Evolutionary conservation across 2,888 invertebrate species (phyloP).

Genomic region (Drosophila robusta): DNA sequence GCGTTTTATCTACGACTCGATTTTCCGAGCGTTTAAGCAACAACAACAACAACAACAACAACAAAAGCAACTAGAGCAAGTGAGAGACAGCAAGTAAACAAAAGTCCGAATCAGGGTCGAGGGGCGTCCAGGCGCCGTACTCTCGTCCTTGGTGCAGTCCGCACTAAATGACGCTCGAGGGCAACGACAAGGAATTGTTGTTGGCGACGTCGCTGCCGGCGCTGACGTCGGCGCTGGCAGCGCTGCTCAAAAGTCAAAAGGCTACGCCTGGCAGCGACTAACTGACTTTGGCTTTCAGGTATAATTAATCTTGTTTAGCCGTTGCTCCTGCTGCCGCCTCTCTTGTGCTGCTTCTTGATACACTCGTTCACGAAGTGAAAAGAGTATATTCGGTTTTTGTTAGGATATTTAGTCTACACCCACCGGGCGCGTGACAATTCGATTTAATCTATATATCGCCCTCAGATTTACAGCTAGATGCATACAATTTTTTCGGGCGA

Average conservation of each 20-base stretch:
- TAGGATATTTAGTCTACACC: too few relatives aligned
- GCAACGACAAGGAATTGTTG: conserved; percentile 69
- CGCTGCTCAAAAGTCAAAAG: conserved; percentile 71
- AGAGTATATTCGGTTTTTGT: too few relatives aligned
- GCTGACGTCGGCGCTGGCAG: conserved; percentile 8
- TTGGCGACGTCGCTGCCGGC: conserved; percentile 14
- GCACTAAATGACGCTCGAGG: conserved; percentile 72
- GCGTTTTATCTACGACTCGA: conserved; percentile 73
- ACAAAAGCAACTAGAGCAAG: conserved; percentile 11
- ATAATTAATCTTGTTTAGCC: conserved; percentile 84
- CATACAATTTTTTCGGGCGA: too few relatives aligned
- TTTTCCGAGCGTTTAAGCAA: conserved; percentile 75
- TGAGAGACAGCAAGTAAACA: conserved; percentile 58
- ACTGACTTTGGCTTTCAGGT: conserved; percentile 80
- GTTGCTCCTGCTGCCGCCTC: conserved; percentile 21
- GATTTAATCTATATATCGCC: too few relatives aligned
- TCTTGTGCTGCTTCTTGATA: conserved; percentile 19
- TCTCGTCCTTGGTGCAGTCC: conserved; percentile 24
- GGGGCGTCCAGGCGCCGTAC: conserved; percentile 1
- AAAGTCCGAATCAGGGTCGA: conserved; percentile 35
- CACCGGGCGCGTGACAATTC: too few relatives aligned
- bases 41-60: conserved; percentile 48
- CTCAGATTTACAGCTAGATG: too few relatives aligned
- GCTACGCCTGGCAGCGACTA: conserved; percentile 70
- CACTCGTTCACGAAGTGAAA: neutral